Evolutionary conservation across 1,140 invertebrate genomes (phyloP), one percentile per base, ranked within the genome.

Genomic region (Drosophila rufa): DNA sequence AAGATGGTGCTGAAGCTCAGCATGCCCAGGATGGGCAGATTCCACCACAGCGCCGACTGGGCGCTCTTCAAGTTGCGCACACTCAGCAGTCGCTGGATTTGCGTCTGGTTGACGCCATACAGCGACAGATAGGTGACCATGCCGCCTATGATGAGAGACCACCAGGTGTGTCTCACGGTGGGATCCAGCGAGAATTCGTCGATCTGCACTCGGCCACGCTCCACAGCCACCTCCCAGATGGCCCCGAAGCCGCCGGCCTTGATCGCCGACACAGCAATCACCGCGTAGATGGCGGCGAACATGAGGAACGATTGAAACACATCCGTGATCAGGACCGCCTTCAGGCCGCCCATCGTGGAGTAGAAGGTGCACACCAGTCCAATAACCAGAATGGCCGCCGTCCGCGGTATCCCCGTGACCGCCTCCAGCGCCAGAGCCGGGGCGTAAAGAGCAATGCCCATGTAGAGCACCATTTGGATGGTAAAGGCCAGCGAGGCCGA

Each of bases 371-470:
- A 98, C 7, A 97, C 95, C 5, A 96, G 69, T 30, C 94, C 97
- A 30, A 98, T 96, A 1, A 95, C 94, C 57, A 98, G 91, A 68
- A 99, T 98, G 15, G 97, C 96, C 42, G 94, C 92, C 48, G 95
- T 93, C 92, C 95, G 95, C 9, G 95, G 95, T 27, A 97, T 93
- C 11, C 96, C 96, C 12, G 97, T 97, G 30, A 98, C 97, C 19
- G 97, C 96, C 93, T 97, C 97, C 22, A 99, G 91, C 0, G 98
- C 97, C 66, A 99, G 94, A 15, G 98, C 96, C 1, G 98, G 98
- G 0, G 98, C 98, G 93, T 98, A 99, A 1, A 99, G 93, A 0
- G 98, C 98, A 80, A 99, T 96, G 2, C 97, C 97, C 94, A 98
- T 98, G 86, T 99, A 99, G 15, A 99, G 92, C 33, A 98, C 93